Evolutionary conservation across 2,888 invertebrate genomes (phyloP).

Genomic region (Leucoptera coffeella): DNA sequence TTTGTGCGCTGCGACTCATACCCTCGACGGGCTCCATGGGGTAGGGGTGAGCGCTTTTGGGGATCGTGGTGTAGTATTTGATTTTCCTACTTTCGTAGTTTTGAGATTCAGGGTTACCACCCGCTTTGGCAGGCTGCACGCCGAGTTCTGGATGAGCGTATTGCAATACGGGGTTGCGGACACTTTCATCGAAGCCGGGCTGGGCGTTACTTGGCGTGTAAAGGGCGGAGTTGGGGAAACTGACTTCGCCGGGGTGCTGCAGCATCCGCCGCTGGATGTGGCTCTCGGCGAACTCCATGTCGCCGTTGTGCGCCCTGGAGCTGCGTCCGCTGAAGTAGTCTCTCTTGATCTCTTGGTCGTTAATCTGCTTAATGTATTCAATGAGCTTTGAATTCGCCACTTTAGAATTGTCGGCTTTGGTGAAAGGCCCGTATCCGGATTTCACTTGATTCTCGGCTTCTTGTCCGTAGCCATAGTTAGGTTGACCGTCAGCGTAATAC

Average conservation of each 20-base stretch:
- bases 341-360: conserved; percentile 56
- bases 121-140: conserved; percentile 65
- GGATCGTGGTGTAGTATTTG: conserved; percentile 46
- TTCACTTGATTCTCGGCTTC: conserved; percentile 36
- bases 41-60: conserved; percentile 51
- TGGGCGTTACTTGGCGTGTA: conserved; percentile 59
- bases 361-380: conserved; percentile 62
- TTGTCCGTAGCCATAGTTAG: conserved; percentile 25
- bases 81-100: conserved; percentile 26
- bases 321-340: conserved; percentile 54
- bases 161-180: conserved; percentile 68
- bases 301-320: conserved; percentile 35
- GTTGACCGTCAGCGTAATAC: conserved; percentile 26
- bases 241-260: conserved; percentile 58
- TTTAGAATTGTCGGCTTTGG: conserved; percentile 56
- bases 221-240: conserved; percentile 59
- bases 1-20: conserved; percentile 34
- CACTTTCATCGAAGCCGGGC: conserved; percentile 62
- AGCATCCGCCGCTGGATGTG: conserved; percentile 68
- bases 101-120: conserved; percentile 23
- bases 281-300: conserved; percentile 40
- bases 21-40: conserved; percentile 47
- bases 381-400: conserved; percentile 53
- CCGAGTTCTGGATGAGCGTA: conserved; percentile 77
- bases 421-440: conserved; percentile 56